These are phyloP conservation scores for Pollimyrus isidori DNA, from an alignment of 2,113 vertebrate species.

Conservation along the genomic window DNA sequence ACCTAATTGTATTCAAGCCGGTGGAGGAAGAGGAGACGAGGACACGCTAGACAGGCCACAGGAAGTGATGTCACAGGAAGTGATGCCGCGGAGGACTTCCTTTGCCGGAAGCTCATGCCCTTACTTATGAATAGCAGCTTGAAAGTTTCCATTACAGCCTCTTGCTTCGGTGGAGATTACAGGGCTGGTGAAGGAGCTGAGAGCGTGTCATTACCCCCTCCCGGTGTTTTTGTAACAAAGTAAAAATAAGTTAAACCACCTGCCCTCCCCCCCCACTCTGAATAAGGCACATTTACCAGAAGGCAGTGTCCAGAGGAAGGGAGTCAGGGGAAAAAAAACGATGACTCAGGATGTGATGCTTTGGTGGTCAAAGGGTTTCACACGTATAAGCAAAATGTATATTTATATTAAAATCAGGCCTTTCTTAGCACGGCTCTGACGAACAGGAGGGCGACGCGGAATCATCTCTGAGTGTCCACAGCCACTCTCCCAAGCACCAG, in stretches of 20 bases:
- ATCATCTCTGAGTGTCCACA: not conserved
- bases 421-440: not conserved
- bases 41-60: not conserved
- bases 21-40: conserved; percentile 17
- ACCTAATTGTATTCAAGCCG: conserved; percentile 52
- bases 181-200: not conserved
- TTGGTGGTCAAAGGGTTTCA: not conserved
- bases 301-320: not conserved
- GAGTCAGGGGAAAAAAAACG: not conserved
- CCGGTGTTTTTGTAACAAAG: not conserved
- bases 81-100: not conserved
- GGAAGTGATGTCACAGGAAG: not conserved
- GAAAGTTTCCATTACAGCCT: not conserved
- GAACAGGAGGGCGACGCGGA: no score
- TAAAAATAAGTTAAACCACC: not conserved
- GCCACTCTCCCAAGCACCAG: not conserved
- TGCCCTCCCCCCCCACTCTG: not conserved
- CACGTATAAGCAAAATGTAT: not conserved
- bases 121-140: not conserved
- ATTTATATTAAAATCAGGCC: not conserved
- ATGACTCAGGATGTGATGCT: not conserved
- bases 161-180: not conserved
- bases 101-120: no score
- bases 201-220: not conserved
- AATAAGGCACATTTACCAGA: not conserved